A percentile compares a stretch with the other conserved stretches of the same genome.
phyloP scores from a whole-genome alignment of 2,888 invertebrate genomes.

The Drosophila peninsularis region DNA sequence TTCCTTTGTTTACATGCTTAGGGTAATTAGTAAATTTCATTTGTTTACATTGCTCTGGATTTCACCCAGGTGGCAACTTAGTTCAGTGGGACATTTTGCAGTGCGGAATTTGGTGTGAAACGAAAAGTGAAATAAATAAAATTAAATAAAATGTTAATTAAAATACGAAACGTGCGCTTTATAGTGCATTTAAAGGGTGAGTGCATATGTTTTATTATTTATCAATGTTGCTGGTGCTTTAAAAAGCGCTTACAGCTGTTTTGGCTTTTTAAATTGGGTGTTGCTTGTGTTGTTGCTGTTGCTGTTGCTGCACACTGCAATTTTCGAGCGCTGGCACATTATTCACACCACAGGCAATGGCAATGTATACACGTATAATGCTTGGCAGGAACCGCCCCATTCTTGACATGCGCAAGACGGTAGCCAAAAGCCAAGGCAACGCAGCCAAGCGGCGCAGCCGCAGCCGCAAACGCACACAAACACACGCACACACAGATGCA shows the following conservation, averaged over 20 bases:
- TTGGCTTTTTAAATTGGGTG: constrained; percentile 51
- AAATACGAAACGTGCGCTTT: background rate
- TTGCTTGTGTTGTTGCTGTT: constrained; percentile 9
- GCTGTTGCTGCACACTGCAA: constrained; percentile 39
- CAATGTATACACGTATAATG: constrained; percentile 32
- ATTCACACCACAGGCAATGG: constrained; percentile 67
- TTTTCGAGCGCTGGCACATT: constrained; percentile 63
- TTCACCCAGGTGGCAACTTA: constrained; percentile 6
- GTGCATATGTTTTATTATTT: constrained; percentile 16
- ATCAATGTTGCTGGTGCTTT: constrained; percentile 12
- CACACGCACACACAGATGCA: constrained; percentile 17
- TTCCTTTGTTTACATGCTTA: background rate
- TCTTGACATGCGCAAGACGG: constrained; percentile 64
- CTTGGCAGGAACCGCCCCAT: constrained; percentile 45
- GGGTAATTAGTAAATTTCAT: background rate
- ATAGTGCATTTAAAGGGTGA: constrained; percentile 20
- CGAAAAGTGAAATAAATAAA: background rate
- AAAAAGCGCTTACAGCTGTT: constrained; percentile 34
- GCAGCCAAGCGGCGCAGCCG: constrained; percentile 42
- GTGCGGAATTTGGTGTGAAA: background rate
- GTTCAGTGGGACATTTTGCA: background rate
- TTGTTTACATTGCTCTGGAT: background rate
- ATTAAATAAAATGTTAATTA: constrained; percentile 1
- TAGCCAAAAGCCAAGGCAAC: constrained; percentile 47
- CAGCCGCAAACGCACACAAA: constrained; percentile 10